Base-by-base conservation (phyloP, 1,140 invertebrate genomes). In the Drosophila mauritiana region DNA sequence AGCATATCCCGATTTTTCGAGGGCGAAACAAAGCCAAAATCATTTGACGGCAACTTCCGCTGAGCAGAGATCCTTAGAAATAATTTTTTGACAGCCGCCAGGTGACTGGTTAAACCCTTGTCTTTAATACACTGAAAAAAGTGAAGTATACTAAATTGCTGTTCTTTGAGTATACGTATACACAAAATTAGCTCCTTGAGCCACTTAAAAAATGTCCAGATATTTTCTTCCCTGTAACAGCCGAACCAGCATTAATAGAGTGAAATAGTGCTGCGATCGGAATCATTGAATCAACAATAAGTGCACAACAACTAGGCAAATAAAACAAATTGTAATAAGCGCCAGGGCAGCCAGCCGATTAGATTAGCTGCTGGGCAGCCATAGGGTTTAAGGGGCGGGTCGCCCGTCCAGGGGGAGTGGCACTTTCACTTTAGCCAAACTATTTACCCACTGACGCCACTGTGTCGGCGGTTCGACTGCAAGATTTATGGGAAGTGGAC, bases 401-500 rank as follows among this genome's bases (percentile, higher is more conserved):
- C n/a, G 27, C 4, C 15, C 7, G 49, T 17, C 25, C n/a, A 13
- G 34, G 53, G 53, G 45, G 64, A 45, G 51, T 17, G 55, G 48
- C 61, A 73, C 79, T 78, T 77, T 70, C 73, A 64, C 62, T 73
- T 58, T 46, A 27, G 22, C 45, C 37, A 54, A 40, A 72, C 67
- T 91, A 77, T 91, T 91, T 91, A 68, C 90, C 48, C 68, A 90
- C 64, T 91, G 90, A 91, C 90, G 90, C 90, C 90, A 91, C 90
- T 84, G 70, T 91, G 90, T 91, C 90, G 90, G 90, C 82, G 70
- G 70, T 70, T 69, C 80, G 67, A 73, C 78, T 73, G 73, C 84
- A 91, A 91, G 89, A 91, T 91, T 91, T 91, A 91, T 89, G 89
- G 80, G 80, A 49, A 90, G 68, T 58, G 59, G n/a, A 55, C 63